phyloP scores from a whole-genome alignment of 1,140 invertebrate genomes.

The Eupristina koningsbergeri region DNA sequence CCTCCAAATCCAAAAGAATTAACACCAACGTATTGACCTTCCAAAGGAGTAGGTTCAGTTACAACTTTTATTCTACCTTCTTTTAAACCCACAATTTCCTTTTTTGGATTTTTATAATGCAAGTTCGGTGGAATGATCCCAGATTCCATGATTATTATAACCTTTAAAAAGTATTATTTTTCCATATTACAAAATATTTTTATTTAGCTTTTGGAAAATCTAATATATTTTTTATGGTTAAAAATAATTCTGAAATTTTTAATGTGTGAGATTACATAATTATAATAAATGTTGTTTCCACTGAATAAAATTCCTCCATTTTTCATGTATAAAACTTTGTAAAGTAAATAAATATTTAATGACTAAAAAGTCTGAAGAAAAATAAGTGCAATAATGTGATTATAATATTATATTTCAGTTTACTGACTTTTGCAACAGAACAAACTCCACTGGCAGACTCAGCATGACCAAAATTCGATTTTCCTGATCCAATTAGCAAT shows the following conservation, averaged over 20 bases:
- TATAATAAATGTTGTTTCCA: too few species aligned
- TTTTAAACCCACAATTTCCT: constrained; percentile 77
- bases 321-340: too few species aligned
- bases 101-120: constrained; percentile 79
- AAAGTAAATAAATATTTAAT: too few species aligned
- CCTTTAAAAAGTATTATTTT: constrained; percentile 56
- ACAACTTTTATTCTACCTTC: constrained; percentile 79
- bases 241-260: too few species aligned
- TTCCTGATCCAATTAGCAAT: constrained; percentile 87
- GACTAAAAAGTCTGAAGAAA: too few species aligned
- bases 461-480: constrained; percentile 93
- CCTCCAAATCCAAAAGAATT: constrained; percentile 78
- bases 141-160: constrained; percentile 79
- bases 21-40: constrained; percentile 72
- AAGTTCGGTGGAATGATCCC: constrained; percentile 81
- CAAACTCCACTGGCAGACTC: constrained; percentile 90
- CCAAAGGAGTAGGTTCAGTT: constrained; percentile 75
- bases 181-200: too few species aligned
- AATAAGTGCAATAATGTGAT: not conserved
- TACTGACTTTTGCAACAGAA: constrained; percentile 83
- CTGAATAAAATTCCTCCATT: too few species aligned
- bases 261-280: too few species aligned
- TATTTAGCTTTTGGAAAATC: too few species aligned
- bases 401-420: too few species aligned
- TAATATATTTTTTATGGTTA: too few species aligned